phyloP scores from a whole-genome alignment of 2,113 vertebrate species.

The Amblyopsis rosae region DNA sequence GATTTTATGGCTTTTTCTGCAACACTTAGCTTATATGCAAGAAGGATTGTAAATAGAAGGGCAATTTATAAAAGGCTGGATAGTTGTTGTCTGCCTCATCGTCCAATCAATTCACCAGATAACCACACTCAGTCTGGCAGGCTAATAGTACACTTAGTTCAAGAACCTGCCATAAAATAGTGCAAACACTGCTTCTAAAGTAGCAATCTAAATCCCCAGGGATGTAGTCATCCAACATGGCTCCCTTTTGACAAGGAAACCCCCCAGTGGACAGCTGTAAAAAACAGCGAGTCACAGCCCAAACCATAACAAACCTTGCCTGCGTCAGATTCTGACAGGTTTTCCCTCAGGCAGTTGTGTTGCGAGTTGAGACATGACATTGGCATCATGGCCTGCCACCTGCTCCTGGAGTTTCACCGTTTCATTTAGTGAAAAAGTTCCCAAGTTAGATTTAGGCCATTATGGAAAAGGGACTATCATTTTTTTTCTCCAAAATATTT shows the following conservation, averaged over 20 bases:
- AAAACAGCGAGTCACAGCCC: conserved; percentile 60
- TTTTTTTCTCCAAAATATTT: background rate
- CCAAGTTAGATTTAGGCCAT: too few relatives aligned
- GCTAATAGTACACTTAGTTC: background rate
- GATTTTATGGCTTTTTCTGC: background rate
- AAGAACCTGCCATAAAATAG: background rate
- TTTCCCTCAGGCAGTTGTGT: conserved; percentile 52
- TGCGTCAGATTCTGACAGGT: conserved; percentile 55
- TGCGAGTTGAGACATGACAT: conserved; percentile 65
- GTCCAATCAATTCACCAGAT: background rate
- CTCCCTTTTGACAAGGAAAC: conserved; percentile 22
- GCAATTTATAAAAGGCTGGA: background rate
- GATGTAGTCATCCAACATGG: conserved; percentile 23
- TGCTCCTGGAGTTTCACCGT: conserved; percentile 62
- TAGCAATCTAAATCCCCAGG: conserved; percentile 13
- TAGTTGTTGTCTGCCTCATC: background rate
- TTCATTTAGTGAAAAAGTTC: conserved; percentile 15
- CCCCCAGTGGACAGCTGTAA: conserved; percentile 49
- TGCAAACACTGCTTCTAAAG: conserved; percentile 5
- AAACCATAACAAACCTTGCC: conserved; percentile 64
- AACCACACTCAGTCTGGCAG: background rate
- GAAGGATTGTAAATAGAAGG: background rate
- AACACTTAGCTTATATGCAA: background rate
- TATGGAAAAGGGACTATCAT: background rate
- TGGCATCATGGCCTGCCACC: conserved; percentile 35